Evolutionary conservation across 1,140 invertebrate species (phyloP), one percentile per base, ranked within the genome.

Genomic region (Brachystomella parvula): DNA sequence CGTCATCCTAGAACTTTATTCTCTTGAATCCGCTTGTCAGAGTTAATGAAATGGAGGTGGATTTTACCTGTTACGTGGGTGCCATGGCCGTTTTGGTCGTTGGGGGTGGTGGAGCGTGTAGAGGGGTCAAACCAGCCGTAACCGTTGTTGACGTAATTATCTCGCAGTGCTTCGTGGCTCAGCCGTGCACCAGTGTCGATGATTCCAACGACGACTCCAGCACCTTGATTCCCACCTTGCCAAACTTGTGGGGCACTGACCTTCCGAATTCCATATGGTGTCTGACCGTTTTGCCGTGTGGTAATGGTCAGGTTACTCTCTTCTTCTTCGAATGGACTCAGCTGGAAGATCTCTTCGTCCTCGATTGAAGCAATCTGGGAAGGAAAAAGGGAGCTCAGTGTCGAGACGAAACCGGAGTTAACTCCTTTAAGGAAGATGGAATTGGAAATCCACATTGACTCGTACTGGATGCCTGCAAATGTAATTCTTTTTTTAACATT

Each of bases 181-280:
- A 47, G 17, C 15, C 47, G 24, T 1, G 63, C 65, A 19, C 69
- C 69, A 1, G 69, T 67, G 59, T 71, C 69, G 47, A 71, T 67
- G 0, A 30, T 30, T 19, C 47, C 63, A 6, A 71, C 69, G 0
- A 64, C 21, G 19, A 71, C 47, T 1, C 63, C 61, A 21, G n/a
- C 6, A 28, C 64, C 61, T 9, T 12, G 59, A 44, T 12, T 12
- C 9, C 39, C 39, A 2, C n/a, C 39, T n/a, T n/a, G 39, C 39
- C 39, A 44, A 9, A 44, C 39, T 12, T 44, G 9, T 9, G 39
- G 39, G 39, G 39, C 39, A 9, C n/a, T 44, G 39, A 44, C n/a
- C n/a, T 44, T 9, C n/a, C n/a, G 39, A 9, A 44, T n/a, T n/a
- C 39, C 39, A 9, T n/a, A 44, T 26, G 24, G 15, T 26, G 24